Evolutionary conservation across 1,140 invertebrate genomes (phyloP), one percentile per base, ranked within the genome.

Genomic region (Stegodyphus dumicola): DNA sequence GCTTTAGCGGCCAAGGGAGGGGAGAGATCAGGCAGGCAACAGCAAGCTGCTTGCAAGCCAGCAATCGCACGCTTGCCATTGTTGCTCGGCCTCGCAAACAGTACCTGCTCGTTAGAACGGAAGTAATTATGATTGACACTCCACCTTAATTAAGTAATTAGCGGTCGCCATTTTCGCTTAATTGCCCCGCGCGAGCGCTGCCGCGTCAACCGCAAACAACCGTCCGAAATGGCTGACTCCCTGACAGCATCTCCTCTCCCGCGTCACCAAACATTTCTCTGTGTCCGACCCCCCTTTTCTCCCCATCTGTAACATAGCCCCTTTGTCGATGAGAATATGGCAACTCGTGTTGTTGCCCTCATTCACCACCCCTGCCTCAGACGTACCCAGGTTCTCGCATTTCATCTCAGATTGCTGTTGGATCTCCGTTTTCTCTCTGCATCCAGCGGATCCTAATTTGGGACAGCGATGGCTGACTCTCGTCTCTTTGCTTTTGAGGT

Each of bases 81-180:
- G 70, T 75, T 83, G 56, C 70, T 48, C 56, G 15, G 49, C 56
- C 48, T n/a, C 54, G 56, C 69, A 84, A 73, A 76, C 81, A 85
- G 74, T 70, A 77, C 81, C 64, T 56, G 81, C 51, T 85, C 81
- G 70, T 85, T 60, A 64, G 81, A n/a, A 70, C 49, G 81, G 71
- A 76, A 85, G 65, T 85, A 77, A 85, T 76, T 53, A 69, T 85
- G 81, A 85, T 76, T 85, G 81, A 85, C 81, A 76, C 66, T 70
- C 73, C 81, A 76, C 81, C 81, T 85, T 77, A 85, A 85, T 85
- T 85, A 85, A 85, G 81, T 75, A 85, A 85, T 85, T 85, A 85
- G 81, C 73, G 81, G 81, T 77, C 65, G 73, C 81, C 74, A 85
- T 85, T 85, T 77, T 70, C 74, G 81, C 81, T 85, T 85, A 85